Conservation (phyloP, 2,113 vertebrate genomes). For the Falcunculus frontatus region DNA sequence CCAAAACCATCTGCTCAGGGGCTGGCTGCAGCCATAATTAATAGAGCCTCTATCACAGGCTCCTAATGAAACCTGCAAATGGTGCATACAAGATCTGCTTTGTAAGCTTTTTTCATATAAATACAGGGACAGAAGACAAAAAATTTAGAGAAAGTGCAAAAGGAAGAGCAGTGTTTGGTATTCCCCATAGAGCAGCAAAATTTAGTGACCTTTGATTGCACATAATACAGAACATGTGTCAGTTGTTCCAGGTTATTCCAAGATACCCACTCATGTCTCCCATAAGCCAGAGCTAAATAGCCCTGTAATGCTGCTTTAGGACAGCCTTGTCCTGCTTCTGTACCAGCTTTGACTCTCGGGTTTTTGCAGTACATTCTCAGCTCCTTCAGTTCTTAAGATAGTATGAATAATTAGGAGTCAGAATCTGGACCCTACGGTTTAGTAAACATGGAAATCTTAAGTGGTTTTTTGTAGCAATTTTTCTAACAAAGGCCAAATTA, state of each 20-base stretch:
- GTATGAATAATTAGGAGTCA: background rate
- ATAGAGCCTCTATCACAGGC: background rate
- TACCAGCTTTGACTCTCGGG: background rate
- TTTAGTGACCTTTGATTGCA: background rate
- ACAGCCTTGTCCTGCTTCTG: background rate
- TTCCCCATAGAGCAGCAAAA: background rate
- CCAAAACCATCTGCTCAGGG: background rate
- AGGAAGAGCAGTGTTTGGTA: background rate
- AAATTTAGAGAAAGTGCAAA: background rate
- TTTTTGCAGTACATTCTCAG: background rate
- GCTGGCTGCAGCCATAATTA: background rate
- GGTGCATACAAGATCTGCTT: background rate
- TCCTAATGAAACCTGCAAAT: background rate
- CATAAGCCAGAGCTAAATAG: background rate
- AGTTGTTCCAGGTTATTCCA: background rate
- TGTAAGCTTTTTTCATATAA: background rate
- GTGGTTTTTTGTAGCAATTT: background rate
- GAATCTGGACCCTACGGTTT: background rate
- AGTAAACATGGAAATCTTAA: background rate
- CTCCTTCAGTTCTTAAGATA: background rate
- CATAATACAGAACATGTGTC: accelerated
- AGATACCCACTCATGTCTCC: background rate
- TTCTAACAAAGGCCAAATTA: background rate
- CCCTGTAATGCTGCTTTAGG: background rate
- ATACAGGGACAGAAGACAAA: background rate